These are phyloP conservation scores for Heterodera schachtii DNA, from an alignment of 1,140 invertebrate genomes.

Conservation along the genomic window DNA sequence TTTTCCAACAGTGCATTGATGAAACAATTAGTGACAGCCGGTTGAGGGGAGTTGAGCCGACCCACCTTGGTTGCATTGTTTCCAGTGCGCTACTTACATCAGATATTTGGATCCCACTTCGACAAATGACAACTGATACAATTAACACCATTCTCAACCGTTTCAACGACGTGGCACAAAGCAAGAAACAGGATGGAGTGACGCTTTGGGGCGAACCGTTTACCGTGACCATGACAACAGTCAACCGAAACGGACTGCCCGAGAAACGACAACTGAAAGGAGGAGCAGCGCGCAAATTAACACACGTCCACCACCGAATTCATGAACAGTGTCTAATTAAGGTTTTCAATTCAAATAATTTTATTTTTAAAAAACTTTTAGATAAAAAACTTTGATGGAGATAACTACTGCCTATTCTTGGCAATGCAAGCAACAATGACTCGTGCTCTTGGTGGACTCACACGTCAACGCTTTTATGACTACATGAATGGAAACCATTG, in stretches of 20 bases:
- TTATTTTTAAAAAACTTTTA: no score
- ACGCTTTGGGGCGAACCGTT: not conserved
- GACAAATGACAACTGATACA: no score
- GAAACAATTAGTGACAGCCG: not conserved
- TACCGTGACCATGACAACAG: not conserved
- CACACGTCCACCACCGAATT: not conserved
- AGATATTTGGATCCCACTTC: no score
- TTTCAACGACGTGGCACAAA: no score
- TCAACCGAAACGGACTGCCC: not conserved
- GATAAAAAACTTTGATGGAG: not conserved
- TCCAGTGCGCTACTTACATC: not conserved
- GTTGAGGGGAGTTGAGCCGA: not conserved
- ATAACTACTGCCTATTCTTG: no score
- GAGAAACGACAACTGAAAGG: not conserved
- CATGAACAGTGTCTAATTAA: conserved; percentile 2
- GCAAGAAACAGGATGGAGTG: no score
- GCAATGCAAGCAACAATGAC: no score
- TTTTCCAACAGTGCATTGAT: no score
- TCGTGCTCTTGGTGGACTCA: no score
- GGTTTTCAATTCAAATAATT: not conserved
- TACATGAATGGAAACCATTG: no score
- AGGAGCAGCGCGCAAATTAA: not conserved
- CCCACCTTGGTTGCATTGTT: not conserved
- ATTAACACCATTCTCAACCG: no score
- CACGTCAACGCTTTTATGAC: no score